These are phyloP conservation scores for Macaca mulatta DNA, from an alignment of 2,113 vertebrate genomes.

Conservation along the genomic window DNA sequence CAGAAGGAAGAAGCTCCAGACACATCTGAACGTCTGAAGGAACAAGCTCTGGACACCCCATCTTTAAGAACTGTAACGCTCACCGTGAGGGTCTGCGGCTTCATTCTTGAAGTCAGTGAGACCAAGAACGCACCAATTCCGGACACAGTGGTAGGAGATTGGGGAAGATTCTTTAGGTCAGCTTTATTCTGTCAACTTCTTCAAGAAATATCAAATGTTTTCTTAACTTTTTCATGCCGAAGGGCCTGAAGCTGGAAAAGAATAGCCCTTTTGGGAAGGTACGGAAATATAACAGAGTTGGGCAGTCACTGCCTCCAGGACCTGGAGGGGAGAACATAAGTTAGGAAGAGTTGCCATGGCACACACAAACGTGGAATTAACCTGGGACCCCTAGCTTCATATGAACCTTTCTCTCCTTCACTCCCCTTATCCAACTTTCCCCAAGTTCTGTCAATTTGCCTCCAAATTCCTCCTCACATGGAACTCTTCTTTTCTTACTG, in stretches of 20 bases:
- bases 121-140: too few species aligned
- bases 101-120: too few species aligned
- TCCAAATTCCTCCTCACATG: background rate
- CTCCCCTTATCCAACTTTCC: background rate
- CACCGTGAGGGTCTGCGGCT: too few species aligned
- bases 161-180: conserved; percentile 23
- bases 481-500: conserved; percentile 5
- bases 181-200: conserved; percentile 5
- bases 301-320: background rate
- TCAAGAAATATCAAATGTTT: conserved; percentile 8
- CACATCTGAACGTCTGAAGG: too few species aligned
- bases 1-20: too few species aligned
- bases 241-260: background rate
- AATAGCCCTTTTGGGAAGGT: background rate
- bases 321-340: background rate
- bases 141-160: background rate
- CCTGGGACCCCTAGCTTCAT: background rate
- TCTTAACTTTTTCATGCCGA: conserved; percentile 9
- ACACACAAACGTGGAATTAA: background rate
- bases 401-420: background rate
- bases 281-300: background rate
- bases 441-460: background rate
- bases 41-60: too few species aligned
- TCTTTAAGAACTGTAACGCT: too few species aligned
- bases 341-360: background rate